Evolutionary conservation across 2,113 vertebrate species (phyloP), one percentile per base, ranked within the genome.

Genomic region (Platichthys stellatus): DNA sequence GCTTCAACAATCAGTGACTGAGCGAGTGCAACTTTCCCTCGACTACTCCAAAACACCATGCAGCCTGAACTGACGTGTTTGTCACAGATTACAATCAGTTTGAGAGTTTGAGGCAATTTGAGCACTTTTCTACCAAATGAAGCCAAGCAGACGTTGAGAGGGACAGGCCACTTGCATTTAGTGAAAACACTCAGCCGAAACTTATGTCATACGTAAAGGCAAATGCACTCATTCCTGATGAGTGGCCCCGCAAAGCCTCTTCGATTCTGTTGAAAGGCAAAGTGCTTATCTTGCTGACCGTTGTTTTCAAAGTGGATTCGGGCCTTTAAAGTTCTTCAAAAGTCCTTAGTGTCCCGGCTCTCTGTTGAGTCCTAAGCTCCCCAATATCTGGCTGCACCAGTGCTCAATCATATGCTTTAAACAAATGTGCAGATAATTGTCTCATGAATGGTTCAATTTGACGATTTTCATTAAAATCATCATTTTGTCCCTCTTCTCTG

Each of bases 381-480:
- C 69, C 65, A 66, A 69, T 83, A 74, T 76, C 61, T 69, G 45
- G 26, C 57, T 81, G 43, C 60, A 60, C 45, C 21, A 65, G 62
- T 45, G 81, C 74, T 65, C 63, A 51, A 53, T 81, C 65, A 75
- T 69, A 81, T 64, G 51, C 47, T 82, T 80, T 58, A 65, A 84
- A 83, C 73, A 88, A 76, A 85, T 83, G 68, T 76, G 62, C 24
- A 82, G 76, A 89, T 84, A 81, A 87, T 81, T 85, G 78, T 67
- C 76, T 78, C 80, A 63, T 64, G 35, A 87, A 89, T 78, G 63
- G 72, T 87, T 86, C 63, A 89, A 62, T 81, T 89, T 84, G 76
- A 72, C 61, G 72, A 72, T 82, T 92, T 90, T 89, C 86, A 89
- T 90, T 88, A 88, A 85, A 87, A 84, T 81, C 78, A 81, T 81